These are phyloP conservation scores for Tetramorium simillimum DNA, from an alignment of 1,140 invertebrate genomes.

Conservation along the genomic window DNA sequence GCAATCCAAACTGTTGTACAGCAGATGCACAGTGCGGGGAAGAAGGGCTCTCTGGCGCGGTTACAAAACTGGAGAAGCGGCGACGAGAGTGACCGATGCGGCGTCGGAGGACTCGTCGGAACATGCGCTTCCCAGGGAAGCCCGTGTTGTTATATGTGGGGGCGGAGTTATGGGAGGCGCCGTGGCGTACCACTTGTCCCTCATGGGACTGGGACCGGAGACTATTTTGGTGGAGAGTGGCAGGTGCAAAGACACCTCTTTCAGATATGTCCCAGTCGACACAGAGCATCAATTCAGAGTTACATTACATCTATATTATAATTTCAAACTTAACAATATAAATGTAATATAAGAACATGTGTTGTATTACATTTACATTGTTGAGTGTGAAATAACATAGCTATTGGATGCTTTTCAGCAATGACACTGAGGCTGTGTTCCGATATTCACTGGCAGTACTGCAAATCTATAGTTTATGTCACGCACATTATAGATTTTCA, in stretches of 20 bases:
- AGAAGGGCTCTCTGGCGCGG: constrained; percentile 19
- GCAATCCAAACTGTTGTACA: constrained; percentile 64
- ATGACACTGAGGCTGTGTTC: too few species aligned
- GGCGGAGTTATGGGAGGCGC: constrained; percentile 97
- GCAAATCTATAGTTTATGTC: too few species aligned
- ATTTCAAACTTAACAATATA: too few species aligned
- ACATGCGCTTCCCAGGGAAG: constrained; percentile 81
- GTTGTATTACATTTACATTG: too few species aligned
- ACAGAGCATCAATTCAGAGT: too few species aligned
- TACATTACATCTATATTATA: too few species aligned
- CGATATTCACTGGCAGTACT: too few species aligned
- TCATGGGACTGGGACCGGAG: constrained; percentile 92
- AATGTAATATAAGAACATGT: too few species aligned
- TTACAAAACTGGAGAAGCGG: constrained; percentile 36
- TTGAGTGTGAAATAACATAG: too few species aligned
- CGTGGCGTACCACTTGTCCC: constrained; percentile 96
- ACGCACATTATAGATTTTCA: too few species aligned
- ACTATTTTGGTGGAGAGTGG: constrained; percentile 95
- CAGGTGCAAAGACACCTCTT: constrained; percentile 81
- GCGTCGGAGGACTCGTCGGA: constrained; percentile 48
- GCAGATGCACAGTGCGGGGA: constrained; percentile 31
- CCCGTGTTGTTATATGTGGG: constrained; percentile 95
- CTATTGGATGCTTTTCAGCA: too few species aligned
- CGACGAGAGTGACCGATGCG: constrained; percentile 34
- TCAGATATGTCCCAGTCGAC: background rate